Base-by-base conservation (phyloP, 1,140 invertebrate genomes). In the Mactra quadrangularis region DNA sequence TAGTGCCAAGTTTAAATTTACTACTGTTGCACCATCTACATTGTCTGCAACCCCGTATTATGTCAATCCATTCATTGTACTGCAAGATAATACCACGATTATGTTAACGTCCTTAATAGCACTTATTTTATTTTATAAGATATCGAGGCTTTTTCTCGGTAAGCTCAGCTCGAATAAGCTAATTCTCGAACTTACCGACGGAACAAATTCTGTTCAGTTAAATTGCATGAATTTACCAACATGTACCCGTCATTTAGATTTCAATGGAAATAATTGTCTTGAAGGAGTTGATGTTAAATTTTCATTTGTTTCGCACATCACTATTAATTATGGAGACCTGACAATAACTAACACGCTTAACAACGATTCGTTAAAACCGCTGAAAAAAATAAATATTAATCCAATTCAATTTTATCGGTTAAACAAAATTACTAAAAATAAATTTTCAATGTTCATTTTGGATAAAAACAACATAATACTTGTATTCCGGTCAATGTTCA, bases 151-250 rank as follows among this genome's bases (percentile, higher is more conserved):
- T 6, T 62, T 29, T 25, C 25, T 7, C 22, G 31, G 25, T 15
- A 22, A 15, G 38, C 7, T 38, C 3, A 15, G 38, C 1, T 3
- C 7, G 3, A 62, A 35, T 38, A 35, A 3, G 1, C 31, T 62
- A 2, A 38, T 62, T 35, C 59, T 62, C 38, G 59, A 62, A 22
- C 31, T 62, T 19, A 62, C 33, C 1, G 25, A 62, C 38, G 59
- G 59, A 9, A 1, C 7, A n/a, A 35, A 3, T 35, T 62, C 31
- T 6, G 25, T 62, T 35, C 59, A 62, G 22, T 35, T 62, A 9
- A 15, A 29, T 19, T 62, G 59, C 22, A 22, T 62, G 33, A 35
- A 62, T 6, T n/a, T 62, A 38, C 59, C 59, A n/a, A 38, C 3
- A 62, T 62, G 59, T 19, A n/a, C 38, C 3, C 59, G 38, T 35